Base-by-base conservation (phyloP, 2,113 vertebrate species). In the Atlantisia rogersi region DNA sequence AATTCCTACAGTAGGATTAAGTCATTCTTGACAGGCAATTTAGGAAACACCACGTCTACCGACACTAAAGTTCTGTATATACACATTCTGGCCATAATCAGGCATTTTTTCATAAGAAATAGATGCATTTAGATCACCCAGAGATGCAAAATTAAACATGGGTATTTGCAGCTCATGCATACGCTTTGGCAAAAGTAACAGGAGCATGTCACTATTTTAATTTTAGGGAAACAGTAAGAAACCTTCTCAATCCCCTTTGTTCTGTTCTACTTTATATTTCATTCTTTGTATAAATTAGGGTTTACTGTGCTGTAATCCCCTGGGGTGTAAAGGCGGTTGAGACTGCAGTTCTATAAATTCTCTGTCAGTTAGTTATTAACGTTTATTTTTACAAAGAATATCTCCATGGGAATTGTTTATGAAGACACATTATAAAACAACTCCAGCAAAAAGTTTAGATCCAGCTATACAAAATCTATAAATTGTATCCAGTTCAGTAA, bases 391-490 rank as follows among this genome's bases (percentile, higher is more conserved):
- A 78, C 65, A 89, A 78, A 88, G 58, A 93, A 20, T 94, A 94
- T 88, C 80, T 92, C 73, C 86, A 91, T 50, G 86, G 69, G 62
- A 96, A 95, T 69, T 93, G 94, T 92, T 96, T 95, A 95, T 90
- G 80, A 96, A 94, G 90, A 93, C 86, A 96, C 86, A 68, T 90
- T 93, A 93, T 93, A 95, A 97, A 97, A 96, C 82, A 93, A 71
- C 58, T 79, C 64, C 31, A 73, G 53, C 53, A 92, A 95, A 59
- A 95, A 79, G 95, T 96, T 88, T 90, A 96, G 85, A 76, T 73
- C 35, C 26, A 87, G 81, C 22, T 52, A 80, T 19, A 90, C 55
- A 75, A 86, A 95, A 96, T 83, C 37, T 92, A 90, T 86, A 94
- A 86, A 92, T 86, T 68, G 86, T 92, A 78, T 78, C 58, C 56